phyloP scores from a whole-genome alignment of 1,140 invertebrate genomes.

The Bombus confusus region DNA sequence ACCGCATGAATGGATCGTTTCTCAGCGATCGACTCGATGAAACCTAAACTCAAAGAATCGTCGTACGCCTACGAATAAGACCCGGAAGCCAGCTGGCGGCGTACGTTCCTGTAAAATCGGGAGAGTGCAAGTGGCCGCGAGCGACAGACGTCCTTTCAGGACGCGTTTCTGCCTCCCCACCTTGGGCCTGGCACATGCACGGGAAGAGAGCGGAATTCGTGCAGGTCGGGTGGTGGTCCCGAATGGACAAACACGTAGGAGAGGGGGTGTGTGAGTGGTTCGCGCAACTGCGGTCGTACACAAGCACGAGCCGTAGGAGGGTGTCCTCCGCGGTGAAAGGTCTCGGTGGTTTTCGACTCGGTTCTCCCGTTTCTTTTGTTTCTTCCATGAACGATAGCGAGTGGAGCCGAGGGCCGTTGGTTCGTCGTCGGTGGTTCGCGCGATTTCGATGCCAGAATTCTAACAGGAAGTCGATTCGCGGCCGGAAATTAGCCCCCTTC shows the following conservation, averaged over 20 bases:
- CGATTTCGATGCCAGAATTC: slow-evolving; percentile 43
- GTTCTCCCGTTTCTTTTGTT: not conserved
- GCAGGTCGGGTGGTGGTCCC: slow-evolving; percentile 27
- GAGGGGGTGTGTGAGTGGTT: slow-evolving; percentile 44
- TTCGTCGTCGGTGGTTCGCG: slow-evolving; percentile 15
- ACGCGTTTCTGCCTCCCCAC: slow-evolving; percentile 27
- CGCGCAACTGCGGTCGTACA: slow-evolving; percentile 70
- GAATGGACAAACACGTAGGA: slow-evolving; percentile 19
- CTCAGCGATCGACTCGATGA: not conserved
- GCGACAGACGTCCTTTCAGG: slow-evolving; percentile 37
- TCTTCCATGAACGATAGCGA: slow-evolving; percentile 4
- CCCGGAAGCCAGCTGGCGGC: not conserved
- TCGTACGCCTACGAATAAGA: too few relatives aligned
- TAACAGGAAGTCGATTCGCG: slow-evolving; percentile 65
- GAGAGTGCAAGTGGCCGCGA: slow-evolving; percentile 3
- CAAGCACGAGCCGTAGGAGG: slow-evolving; percentile 48
- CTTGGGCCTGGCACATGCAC: slow-evolving; percentile 38
- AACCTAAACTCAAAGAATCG: not conserved
- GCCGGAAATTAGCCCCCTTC: slow-evolving; percentile 62
- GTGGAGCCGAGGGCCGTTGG: not conserved
- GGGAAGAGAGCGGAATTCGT: slow-evolving; percentile 56
- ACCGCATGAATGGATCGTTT: slow-evolving; percentile 66
- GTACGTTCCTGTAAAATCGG: not conserved
- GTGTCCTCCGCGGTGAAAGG: slow-evolving; percentile 4
- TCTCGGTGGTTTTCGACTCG: slow-evolving; percentile 46